Conservation (phyloP, 2,888 invertebrate genomes). For the Drosophila infuscata region DNA sequence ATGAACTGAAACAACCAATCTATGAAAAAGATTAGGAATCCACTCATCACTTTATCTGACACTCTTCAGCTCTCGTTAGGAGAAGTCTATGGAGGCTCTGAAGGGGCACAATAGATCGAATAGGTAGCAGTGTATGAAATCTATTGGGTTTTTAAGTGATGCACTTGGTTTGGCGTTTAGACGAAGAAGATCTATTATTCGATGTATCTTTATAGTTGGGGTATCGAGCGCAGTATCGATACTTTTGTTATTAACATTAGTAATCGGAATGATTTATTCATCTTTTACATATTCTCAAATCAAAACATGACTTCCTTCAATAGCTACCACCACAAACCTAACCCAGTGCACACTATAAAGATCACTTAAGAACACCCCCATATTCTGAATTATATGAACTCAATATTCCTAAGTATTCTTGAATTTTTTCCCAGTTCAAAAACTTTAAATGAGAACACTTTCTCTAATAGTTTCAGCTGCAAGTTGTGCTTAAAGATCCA, state of each 20-base stretch:
- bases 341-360: neutral
- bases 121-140: accelerated
- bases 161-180: too few species aligned
- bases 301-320: neutral
- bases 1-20: neutral
- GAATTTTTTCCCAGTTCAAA: neutral
- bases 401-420: neutral
- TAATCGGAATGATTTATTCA: too few species aligned
- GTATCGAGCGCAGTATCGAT: too few species aligned
- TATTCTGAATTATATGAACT: neutral
- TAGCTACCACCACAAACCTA: neutral
- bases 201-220: too few species aligned
- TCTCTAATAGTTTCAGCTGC: neutral
- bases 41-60: neutral
- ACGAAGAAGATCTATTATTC: too few species aligned
- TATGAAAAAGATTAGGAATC: neutral
- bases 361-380: neutral
- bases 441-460: neutral
- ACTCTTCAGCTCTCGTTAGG: neutral
- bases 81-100: neutral
- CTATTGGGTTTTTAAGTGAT: too few species aligned
- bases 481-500: neutral
- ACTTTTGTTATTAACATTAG: too few species aligned
- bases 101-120: neutral
- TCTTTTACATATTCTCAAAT: too few species aligned